Conservation (phyloP, 2,888 invertebrate genomes). For the Uropetala carovei region DNA sequence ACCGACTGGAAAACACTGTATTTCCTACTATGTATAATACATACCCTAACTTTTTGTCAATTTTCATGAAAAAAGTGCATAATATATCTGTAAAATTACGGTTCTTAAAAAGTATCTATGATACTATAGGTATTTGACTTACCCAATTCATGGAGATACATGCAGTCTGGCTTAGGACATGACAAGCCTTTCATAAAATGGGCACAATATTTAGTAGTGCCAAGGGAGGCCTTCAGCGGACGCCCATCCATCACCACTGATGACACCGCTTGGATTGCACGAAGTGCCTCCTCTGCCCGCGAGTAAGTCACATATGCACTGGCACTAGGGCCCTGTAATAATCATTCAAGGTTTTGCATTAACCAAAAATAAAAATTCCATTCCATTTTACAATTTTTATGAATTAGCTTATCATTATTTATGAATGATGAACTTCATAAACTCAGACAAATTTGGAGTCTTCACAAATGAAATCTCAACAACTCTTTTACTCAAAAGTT, state of each 20-base stretch:
- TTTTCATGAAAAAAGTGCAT: no score
- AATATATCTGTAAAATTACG: no score
- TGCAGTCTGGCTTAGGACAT: conserved; percentile 99
- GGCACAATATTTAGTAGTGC: conserved; percentile 99
- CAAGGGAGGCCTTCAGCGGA: conserved; percentile 97
- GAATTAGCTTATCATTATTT: no score
- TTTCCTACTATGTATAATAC: no score
- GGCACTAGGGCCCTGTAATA: conserved; percentile 84
- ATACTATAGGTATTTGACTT: conserved; percentile 69
- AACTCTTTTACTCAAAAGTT: no score
- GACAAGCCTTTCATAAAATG: conserved; percentile 99
- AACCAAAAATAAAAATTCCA: conserved; percentile 75
- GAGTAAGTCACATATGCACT: conserved; percentile 98
- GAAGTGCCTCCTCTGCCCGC: conserved; percentile 91
- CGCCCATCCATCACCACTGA: conserved; percentile 97
- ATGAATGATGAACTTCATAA: no score
- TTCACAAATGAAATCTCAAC: no score
- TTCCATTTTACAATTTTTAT: no score
- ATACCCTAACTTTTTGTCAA: no score
- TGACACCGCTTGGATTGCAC: conserved; percentile 98
- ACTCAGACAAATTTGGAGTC: no score
- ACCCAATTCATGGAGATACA: conserved; percentile 99
- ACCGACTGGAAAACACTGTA: no score
- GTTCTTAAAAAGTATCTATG: neutral
- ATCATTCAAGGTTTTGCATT: conserved; percentile 69